Evolutionary conservation across 2,113 vertebrate genomes (phyloP).

Genomic region (Calyptommatus sinebrachiatus): DNA sequence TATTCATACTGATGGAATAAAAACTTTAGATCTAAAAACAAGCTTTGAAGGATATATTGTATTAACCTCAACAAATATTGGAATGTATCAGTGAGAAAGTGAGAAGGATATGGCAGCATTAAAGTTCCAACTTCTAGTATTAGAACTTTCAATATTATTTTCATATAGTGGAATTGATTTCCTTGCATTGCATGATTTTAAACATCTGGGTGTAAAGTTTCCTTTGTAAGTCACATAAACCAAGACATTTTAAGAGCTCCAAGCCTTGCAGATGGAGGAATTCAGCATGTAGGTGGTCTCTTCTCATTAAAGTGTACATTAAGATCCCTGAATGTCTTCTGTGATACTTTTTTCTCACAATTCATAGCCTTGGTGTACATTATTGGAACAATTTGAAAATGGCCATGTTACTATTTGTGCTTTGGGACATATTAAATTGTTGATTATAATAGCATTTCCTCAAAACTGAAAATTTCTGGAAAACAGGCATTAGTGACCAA

Average conservation of each 20-base stretch:
- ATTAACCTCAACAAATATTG: constrained; percentile 3
- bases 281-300: constrained; percentile 39
- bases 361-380: neutral
- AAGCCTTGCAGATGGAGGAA: constrained; percentile 23
- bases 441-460: neutral
- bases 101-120: neutral
- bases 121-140: neutral
- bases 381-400: constrained; percentile 27
- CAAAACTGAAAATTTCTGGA: neutral
- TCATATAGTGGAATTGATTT: neutral
- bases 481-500: neutral
- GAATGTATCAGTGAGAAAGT: constrained; percentile 3
- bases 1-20: neutral
- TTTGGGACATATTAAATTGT: constrained; percentile 5
- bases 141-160: constrained; percentile 8
- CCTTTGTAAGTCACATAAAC: neutral
- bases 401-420: neutral
- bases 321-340: neutral
- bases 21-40: neutral
- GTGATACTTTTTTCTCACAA: neutral
- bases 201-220: constrained; percentile 18
- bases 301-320: constrained; percentile 23
- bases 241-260: neutral
- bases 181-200: neutral
- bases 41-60: neutral